phyloP scores from a whole-genome alignment of 1,140 invertebrate species.

The Caenorhabditis inopinata region DNA sequence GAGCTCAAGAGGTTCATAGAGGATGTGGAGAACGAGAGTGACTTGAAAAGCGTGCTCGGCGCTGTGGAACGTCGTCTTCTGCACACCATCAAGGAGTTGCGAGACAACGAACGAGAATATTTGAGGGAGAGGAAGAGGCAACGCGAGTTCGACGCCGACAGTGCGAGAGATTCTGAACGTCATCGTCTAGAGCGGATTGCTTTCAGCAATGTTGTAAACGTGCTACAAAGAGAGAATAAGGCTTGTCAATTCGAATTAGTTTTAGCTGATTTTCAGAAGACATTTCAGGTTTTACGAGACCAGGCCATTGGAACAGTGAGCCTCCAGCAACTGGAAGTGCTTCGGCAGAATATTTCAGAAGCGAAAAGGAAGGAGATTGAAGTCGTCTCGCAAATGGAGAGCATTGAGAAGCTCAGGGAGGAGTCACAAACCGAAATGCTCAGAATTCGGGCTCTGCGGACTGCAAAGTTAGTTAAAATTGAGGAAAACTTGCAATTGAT shows the following conservation, averaged over 20 bases:
- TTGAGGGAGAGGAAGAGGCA: slow-evolving; percentile 23
- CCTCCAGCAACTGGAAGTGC: neutral
- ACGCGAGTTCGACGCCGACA: slow-evolving; percentile 10
- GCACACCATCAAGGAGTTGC: slow-evolving; percentile 38
- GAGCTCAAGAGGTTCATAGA: slow-evolving; percentile 48
- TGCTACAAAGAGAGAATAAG: slow-evolving; percentile 23
- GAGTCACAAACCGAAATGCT: neutral
- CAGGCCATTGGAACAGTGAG: neutral
- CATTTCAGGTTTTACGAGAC: neutral
- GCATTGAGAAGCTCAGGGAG: neutral
- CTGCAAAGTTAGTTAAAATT: neutral
- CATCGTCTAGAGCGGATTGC: neutral
- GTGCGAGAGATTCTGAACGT: neutral
- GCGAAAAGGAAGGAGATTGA: neutral
- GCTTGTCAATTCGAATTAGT: neutral
- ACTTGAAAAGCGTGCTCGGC: slow-evolving; percentile 42
- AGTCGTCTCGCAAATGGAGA: neutral
- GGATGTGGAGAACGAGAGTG: slow-evolving; percentile 47
- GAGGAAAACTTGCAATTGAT: neutral
- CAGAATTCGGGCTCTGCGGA: neutral
- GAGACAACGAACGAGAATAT: slow-evolving; percentile 34
- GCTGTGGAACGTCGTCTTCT: slow-evolving; percentile 42
- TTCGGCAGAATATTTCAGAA: neutral
- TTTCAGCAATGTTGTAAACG: neutral
- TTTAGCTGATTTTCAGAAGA: neutral